These are phyloP conservation scores for Carterocephalus palaemon DNA, from an alignment of 2,888 invertebrate species.

Conservation along the genomic window DNA sequence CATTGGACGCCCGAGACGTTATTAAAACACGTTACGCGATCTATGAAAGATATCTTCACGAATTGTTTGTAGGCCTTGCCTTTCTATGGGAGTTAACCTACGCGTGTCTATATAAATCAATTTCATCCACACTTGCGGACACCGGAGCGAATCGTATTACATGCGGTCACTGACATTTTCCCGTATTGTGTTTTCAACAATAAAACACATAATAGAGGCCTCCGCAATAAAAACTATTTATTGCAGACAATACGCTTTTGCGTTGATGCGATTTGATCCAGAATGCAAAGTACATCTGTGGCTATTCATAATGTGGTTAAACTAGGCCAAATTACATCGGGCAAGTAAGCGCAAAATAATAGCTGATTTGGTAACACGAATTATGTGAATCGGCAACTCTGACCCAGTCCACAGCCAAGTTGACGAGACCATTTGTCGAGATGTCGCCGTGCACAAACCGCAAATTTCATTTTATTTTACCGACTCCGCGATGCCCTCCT, in stretches of 20 bases:
- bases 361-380: conserved; percentile 26
- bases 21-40: conserved; percentile 30
- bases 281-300: conserved; percentile 1
- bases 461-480: conserved; percentile 54
- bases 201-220: conserved; percentile 31
- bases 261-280: conserved; percentile 10
- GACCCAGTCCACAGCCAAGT: conserved; percentile 19
- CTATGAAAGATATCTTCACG: conserved; percentile 29
- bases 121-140: conserved; percentile 61
- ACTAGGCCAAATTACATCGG: conserved; percentile 1
- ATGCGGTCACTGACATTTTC: conserved; percentile 68
- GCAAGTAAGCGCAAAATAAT: conserved; percentile 24
- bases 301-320: neutral
- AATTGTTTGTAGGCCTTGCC: conserved; percentile 34
- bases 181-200: conserved; percentile 58
- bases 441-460: conserved; percentile 49
- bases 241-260: conserved; percentile 22
- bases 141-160: conserved; percentile 66
- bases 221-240: conserved; percentile 13
- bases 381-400: conserved; percentile 3
- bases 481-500: conserved; percentile 46
- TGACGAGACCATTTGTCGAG: conserved; percentile 43
- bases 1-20: conserved; percentile 36
- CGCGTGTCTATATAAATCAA: conserved; percentile 49
- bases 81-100: conserved; percentile 37